Evolutionary conservation across 37 sponge, comb jelly and placozoan species (phyloP).

Genomic region (Eunapius fragilis): DNA sequence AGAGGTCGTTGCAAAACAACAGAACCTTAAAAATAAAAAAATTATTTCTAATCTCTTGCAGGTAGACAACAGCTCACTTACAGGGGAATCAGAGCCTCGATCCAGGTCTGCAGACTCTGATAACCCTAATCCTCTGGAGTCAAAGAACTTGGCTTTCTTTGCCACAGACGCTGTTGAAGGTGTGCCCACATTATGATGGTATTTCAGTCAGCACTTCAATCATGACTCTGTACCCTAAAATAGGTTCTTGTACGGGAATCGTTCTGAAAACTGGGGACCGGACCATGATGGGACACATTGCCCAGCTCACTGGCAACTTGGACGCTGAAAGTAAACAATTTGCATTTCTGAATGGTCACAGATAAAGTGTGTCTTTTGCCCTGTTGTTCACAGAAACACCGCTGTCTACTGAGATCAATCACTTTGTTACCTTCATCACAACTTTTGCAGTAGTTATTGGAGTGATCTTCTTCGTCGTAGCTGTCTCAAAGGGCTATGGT

Average conservation of each 20-base stretch:
- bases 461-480: conserved; percentile 77
- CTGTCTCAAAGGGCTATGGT: conserved; percentile 60
- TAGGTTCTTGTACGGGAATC: conserved; percentile 80
- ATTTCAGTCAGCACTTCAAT: no score
- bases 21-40: no score
- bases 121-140: conserved; percentile 88
- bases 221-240: no score
- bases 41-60: no score
- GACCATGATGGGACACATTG: conserved; percentile 98
- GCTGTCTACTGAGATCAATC: conserved; percentile 86
- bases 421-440: conserved; percentile 93
- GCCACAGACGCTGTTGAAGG: conserved; percentile 96
- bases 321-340: conserved; percentile 70
- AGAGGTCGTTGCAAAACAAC: no score
- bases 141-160: conserved; percentile 96
- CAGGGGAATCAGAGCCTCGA: conserved; percentile 96
- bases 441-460: conserved; percentile 90
- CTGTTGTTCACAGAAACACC: conserved; percentile 75
- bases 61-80: conserved; percentile 98
- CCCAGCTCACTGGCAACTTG: conserved; percentile 84
- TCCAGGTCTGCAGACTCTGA: conserved; percentile 68
- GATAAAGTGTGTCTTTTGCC: background rate
- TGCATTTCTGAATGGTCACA: background rate
- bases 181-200: no score
- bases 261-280: conserved; percentile 91